These are phyloP conservation scores for Ginglymostoma cirratum DNA, from an alignment of 2,113 vertebrate species.

Conservation along the genomic window DNA sequence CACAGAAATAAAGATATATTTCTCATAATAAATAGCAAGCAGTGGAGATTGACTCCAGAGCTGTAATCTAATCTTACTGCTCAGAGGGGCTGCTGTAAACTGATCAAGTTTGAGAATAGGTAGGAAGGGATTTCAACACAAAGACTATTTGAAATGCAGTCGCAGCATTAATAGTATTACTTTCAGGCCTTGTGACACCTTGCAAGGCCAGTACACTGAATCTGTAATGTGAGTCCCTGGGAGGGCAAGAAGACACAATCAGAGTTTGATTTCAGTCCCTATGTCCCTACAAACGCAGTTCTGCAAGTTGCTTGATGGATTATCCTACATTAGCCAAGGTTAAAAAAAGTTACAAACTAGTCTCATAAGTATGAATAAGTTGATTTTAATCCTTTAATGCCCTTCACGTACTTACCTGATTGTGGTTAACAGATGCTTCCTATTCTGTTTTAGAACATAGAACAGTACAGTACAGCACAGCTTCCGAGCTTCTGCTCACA, in stretches of 20 bases:
- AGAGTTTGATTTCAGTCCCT: background rate
- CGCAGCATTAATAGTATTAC: background rate
- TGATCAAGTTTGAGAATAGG: background rate
- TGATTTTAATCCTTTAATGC: constrained; percentile 22
- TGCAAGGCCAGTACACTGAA: background rate
- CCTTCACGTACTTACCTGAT: background rate
- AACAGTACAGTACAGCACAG: background rate
- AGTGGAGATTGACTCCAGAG: background rate
- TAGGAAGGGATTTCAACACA: background rate
- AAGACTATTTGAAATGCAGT: background rate
- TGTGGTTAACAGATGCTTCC: background rate
- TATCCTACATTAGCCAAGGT: background rate
- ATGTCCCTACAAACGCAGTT: background rate
- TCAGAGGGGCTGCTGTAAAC: background rate
- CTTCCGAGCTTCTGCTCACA: too few species aligned
- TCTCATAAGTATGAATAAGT: background rate
- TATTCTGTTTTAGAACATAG: background rate
- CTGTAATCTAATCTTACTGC: background rate
- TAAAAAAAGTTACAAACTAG: background rate
- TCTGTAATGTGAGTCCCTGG: background rate
- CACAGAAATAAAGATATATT: background rate
- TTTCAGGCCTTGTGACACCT: background rate
- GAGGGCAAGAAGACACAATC: background rate
- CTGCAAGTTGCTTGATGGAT: background rate
- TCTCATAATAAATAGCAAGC: background rate